These are phyloP conservation scores for Zeugodacus cucurbitae DNA, from an alignment of 1,140 invertebrate species.

Conservation along the genomic window DNA sequence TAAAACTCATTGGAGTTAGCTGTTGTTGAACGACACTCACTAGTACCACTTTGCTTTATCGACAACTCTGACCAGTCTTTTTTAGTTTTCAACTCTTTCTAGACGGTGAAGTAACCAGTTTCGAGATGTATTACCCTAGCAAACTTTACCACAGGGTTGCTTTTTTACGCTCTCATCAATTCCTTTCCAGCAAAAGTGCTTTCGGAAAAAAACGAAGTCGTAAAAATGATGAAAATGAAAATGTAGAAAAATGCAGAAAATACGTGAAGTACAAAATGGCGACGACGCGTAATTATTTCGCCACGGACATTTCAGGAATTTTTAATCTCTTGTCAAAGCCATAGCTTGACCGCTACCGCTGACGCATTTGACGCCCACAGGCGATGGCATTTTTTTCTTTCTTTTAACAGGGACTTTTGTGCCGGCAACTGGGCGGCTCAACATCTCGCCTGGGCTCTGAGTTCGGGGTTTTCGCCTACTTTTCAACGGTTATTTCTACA, in stretches of 20 bases:
- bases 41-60: too few species aligned
- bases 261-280: conserved; percentile 24
- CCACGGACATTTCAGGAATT: conserved; percentile 33
- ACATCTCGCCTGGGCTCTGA: not conserved
- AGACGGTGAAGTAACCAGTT: too few species aligned
- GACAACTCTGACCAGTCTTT: too few species aligned
- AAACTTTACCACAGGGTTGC: not conserved
- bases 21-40: not conserved
- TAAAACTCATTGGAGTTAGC: not conserved
- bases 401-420: not conserved
- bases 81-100: too few species aligned
- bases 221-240: not conserved
- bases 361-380: not conserved
- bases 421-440: not conserved
- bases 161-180: not conserved
- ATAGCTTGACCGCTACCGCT: not conserved
- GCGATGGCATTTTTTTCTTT: not conserved
- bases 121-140: not conserved
- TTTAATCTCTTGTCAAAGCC: not conserved
- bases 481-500: not conserved
- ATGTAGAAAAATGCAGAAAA: not conserved
- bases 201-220: not conserved
- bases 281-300: conserved; percentile 38
- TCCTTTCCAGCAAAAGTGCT: not conserved
- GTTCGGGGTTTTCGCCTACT: not conserved